Conservation (phyloP, 2,888 invertebrate genomes). For the Pollenia angustigena region DNA sequence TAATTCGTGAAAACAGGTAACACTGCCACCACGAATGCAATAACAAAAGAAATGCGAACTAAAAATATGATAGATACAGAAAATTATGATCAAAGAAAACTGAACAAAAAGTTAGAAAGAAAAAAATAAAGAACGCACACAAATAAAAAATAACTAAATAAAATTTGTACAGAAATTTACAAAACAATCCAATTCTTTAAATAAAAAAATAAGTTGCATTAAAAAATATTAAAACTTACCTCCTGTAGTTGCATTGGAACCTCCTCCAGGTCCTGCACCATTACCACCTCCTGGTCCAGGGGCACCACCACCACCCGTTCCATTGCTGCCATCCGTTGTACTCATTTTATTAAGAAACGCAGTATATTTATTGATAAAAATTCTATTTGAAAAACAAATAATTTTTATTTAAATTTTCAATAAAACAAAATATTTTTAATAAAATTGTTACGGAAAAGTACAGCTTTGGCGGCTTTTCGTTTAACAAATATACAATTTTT, state of each 20-base stretch:
- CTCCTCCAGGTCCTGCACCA: constrained; percentile 76
- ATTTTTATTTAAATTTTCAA: constrained; percentile 31
- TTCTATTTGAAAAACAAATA: constrained; percentile 73
- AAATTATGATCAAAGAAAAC: constrained; percentile 60
- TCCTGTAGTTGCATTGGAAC: constrained; percentile 74
- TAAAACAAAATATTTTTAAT: no score
- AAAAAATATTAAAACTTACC: constrained; percentile 76
- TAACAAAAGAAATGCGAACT: constrained; percentile 75
- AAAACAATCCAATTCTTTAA: background rate
- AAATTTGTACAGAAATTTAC: constrained; percentile 31
- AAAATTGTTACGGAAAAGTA: constrained; percentile 56
- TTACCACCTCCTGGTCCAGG: constrained; percentile 77
- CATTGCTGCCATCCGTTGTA: constrained; percentile 77
- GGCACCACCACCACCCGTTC: constrained; percentile 75
- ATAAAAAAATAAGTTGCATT: background rate
- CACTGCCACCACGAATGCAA: constrained; percentile 77
- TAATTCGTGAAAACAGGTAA: constrained; percentile 70
- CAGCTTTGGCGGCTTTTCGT: constrained; percentile 69
- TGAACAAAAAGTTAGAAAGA: constrained; percentile 72
- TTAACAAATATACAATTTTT: constrained; percentile 49
- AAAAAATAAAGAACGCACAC: constrained; percentile 74
- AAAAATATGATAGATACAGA: constrained; percentile 72
- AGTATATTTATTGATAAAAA: constrained; percentile 78
- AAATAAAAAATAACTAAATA: constrained; percentile 34
- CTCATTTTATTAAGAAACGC: constrained; percentile 79